phyloP scores from a whole-genome alignment of 1,140 invertebrate species.

The Frieseomelitta varia region DNA sequence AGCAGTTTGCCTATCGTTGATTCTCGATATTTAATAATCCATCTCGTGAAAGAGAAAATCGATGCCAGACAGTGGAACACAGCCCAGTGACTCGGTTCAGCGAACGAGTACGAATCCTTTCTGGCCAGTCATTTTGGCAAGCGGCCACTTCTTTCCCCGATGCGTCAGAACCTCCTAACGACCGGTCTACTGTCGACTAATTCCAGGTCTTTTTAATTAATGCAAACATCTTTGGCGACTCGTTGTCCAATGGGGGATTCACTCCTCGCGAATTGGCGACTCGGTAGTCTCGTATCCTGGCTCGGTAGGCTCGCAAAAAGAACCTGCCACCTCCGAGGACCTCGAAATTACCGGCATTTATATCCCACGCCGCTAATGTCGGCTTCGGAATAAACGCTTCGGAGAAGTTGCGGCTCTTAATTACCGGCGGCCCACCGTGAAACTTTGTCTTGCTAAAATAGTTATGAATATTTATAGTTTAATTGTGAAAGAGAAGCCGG shows the following conservation, averaged over 20 bases:
- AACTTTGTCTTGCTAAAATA: slow-evolving; percentile 45
- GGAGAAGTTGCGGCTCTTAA: slow-evolving; percentile 36
- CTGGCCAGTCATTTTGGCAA: neutral
- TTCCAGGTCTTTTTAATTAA: slow-evolving; percentile 60
- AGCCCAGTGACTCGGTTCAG: neutral
- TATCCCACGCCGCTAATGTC: slow-evolving; percentile 46
- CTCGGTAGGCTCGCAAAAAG: slow-evolving; percentile 11
- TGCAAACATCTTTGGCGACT: slow-evolving; percentile 51
- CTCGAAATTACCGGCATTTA: slow-evolving; percentile 57
- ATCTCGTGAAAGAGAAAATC: neutral
- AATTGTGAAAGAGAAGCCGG: slow-evolving; percentile 33
- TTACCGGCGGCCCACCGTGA: slow-evolving; percentile 26
- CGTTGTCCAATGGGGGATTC: neutral
- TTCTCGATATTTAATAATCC: neutral
- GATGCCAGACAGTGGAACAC: neutral
- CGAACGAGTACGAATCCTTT: neutral
- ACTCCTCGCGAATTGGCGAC: slow-evolving; percentile 48
- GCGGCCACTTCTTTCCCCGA: slow-evolving; percentile 28
- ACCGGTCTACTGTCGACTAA: slow-evolving; percentile 47
- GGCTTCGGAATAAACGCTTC: slow-evolving; percentile 45
- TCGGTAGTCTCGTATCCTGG: neutral
- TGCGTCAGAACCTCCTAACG: slow-evolving; percentile 47
- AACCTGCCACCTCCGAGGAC: neutral
- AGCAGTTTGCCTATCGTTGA: neutral
- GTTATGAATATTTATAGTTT: slow-evolving; percentile 54